Evolutionary conservation across 2,888 invertebrate genomes (phyloP).

Genomic region (Leptura quadrifasciata): DNA sequence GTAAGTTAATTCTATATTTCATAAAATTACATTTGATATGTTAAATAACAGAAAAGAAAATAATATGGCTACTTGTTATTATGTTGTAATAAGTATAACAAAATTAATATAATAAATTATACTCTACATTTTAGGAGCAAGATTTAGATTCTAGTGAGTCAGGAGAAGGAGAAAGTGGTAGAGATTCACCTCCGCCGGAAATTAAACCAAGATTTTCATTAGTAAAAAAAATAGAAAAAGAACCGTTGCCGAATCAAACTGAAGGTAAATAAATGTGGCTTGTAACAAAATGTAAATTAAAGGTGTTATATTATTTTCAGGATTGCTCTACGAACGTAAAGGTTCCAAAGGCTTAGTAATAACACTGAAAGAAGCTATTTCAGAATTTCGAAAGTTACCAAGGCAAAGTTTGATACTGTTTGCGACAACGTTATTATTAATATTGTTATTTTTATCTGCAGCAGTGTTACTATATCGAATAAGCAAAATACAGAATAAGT

Average conservation of each 20-base stretch:
- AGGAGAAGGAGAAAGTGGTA: slow-evolving; percentile 67
- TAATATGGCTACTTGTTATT: background rate
- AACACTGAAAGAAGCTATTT: slow-evolving; percentile 61
- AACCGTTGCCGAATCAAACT: slow-evolving; percentile 49
- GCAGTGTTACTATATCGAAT: slow-evolving; percentile 77
- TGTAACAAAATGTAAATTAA: background rate
- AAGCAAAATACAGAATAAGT: slow-evolving; percentile 72
- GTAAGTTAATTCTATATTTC: slow-evolving; percentile 52
- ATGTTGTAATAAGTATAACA: background rate
- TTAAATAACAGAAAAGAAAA: background rate
- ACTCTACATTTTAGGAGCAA: slow-evolving; percentile 60
- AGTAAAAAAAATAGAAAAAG: slow-evolving; percentile 52
- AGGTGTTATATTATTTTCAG: slow-evolving; percentile 42
- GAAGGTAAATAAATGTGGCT: slow-evolving; percentile 53
- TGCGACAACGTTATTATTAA: slow-evolving; percentile 76
- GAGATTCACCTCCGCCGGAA: slow-evolving; percentile 63
- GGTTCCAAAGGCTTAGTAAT: slow-evolving; percentile 55
- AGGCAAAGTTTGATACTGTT: slow-evolving; percentile 76
- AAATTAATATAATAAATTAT: no score
- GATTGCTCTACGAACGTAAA: slow-evolving; percentile 52
- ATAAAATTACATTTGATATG: background rate
- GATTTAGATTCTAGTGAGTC: slow-evolving; percentile 66
- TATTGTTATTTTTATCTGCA: slow-evolving; percentile 77
- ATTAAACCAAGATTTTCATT: slow-evolving; percentile 55
- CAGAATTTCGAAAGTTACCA: slow-evolving; percentile 70